Evolutionary conservation across 2,797 vertebrate species (phyloP).

Genomic region (Oophaga sylvatica): DNA sequence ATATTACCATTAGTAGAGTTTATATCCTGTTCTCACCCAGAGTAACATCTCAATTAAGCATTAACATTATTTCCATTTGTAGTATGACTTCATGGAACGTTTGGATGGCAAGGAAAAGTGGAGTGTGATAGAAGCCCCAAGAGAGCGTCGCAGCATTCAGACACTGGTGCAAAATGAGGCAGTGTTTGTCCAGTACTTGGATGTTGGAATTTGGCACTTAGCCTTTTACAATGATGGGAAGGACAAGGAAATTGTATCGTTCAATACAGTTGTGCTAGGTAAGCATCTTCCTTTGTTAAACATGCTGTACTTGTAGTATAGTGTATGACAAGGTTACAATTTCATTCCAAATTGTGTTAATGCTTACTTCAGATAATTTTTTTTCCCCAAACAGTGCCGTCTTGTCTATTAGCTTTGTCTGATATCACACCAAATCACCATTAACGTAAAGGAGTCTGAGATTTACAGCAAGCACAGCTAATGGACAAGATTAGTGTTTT

Average conservation of each 20-base stretch:
- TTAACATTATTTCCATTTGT: constrained; percentile 44
- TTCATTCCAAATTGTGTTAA: background rate
- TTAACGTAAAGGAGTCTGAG: too few species aligned
- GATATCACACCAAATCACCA: too few species aligned
- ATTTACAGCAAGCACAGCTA: too few species aligned
- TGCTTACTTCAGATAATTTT: background rate
- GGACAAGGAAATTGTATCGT: constrained; percentile 92
- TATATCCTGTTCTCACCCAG: background rate
- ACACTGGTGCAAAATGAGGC: constrained; percentile 96
- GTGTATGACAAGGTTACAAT: background rate
- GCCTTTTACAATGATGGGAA: constrained; percentile 98
- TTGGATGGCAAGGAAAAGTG: constrained; percentile 98
- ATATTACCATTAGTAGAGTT: background rate
- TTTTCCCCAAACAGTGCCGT: too few species aligned
- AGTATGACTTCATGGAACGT: constrained; percentile 99
- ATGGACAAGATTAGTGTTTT: too few species aligned
- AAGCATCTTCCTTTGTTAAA: constrained; percentile 65
- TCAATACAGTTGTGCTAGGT: constrained; percentile 93
- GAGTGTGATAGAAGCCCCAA: constrained; percentile 93
- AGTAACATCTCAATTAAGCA: background rate
- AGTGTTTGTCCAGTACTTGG: constrained; percentile 95
- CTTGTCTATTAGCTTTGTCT: too few species aligned
- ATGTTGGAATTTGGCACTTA: constrained; percentile 93
- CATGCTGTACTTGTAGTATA: background rate
- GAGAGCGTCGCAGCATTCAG: constrained; percentile 93